A percentile compares a stretch with the other conserved stretches of the same genome.
phyloP scores from a whole-genome alignment of 2,797 vertebrate genomes.

The Enteromius mattozi region DNA sequence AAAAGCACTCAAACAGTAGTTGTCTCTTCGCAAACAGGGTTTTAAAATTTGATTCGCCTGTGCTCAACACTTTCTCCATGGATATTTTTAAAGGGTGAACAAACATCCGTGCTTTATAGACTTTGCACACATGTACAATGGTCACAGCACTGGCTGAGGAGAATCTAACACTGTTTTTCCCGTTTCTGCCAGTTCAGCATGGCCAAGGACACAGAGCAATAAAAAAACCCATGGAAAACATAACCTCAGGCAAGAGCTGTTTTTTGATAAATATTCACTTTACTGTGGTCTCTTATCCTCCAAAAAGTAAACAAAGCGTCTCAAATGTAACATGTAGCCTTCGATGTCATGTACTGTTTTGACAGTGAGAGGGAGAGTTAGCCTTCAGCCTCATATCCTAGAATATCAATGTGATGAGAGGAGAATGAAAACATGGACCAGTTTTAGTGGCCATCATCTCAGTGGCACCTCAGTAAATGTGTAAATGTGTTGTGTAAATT shows the following conservation, averaged over 20 bases:
- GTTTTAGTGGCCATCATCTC: constrained; percentile 38
- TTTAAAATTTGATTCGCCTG: not conserved
- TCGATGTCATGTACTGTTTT: constrained; percentile 38
- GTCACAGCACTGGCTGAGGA: not conserved
- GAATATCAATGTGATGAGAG: constrained; percentile 26
- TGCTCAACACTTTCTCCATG: constrained; percentile 10
- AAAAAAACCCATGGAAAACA: constrained; percentile 46
- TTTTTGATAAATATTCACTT: constrained; percentile 51
- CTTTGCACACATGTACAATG: not conserved
- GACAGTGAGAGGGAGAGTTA: constrained; percentile 15
- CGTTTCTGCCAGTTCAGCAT: constrained; percentile 13
- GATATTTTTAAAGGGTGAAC: constrained; percentile 13
- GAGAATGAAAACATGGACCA: constrained; percentile 32
- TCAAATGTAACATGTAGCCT: constrained; percentile 24
- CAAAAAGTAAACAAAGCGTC: constrained; percentile 49
- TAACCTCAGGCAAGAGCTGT: constrained; percentile 47
- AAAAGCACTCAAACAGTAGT: constrained; percentile 30
- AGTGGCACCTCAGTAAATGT: constrained; percentile 25
- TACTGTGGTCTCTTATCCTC: constrained; percentile 45
- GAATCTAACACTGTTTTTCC: not conserved
- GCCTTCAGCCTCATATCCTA: constrained; percentile 27
- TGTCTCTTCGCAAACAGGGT: not conserved
- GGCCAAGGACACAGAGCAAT: constrained; percentile 13
- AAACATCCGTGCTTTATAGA: not conserved
- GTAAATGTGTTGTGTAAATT: constrained; percentile 27